Base-by-base conservation (phyloP, 2,888 invertebrate species). In the Apomyelois bistriatella region DNA sequence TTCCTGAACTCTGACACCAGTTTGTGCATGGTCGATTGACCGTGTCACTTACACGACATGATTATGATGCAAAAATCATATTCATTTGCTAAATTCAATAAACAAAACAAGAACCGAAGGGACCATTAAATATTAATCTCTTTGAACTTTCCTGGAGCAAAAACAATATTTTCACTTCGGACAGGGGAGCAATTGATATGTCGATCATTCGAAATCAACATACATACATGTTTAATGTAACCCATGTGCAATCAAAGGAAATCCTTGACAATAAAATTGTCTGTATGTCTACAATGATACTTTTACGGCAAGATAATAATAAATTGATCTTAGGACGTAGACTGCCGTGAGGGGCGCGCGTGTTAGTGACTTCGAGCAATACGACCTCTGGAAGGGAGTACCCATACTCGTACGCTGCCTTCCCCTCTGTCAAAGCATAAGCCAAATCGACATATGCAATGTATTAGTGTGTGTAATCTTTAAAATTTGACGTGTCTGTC, bases 151-250 rank as follows among this genome's bases (percentile, higher is more conserved):
- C n/a, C n/a, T n/a, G n/a, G 38, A 8, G 12, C 2, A 12, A 30
- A 8, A n/a, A 32, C 10, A 15, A 32, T 46, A 46, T 32, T 13
- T 41, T 17, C 30, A 32, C 32, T 28, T 13, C 30, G 9, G 13
- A 46, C 15, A 46, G 16, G 28, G n/a, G 43, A 32, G 15, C 12
- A 46, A 46, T 46, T 46, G 46, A 46, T 32, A 46, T 10, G 46
- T 46, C 46, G 16, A 32, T 46, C 46, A 40, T 16, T 40, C 40
- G 15, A 15, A 37, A 37, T 37, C 1, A 12, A 12, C 37, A 43
- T 12, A 28, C 7, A 30, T 43, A 28, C 41, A 41, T 41, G 10
- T 41, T 41, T 17, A 41, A 41, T 9, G 41, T 17, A 8, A 17
- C 17, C n/a, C 17, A 5, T 10, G 41, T 17, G 17, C 30, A 43